A percentile compares a stretch with the other conserved stretches of the same genome.
These are phyloP conservation scores for Heterochromis multidens DNA, from an alignment of 2,113 vertebrate species.

Conservation along the genomic window DNA sequence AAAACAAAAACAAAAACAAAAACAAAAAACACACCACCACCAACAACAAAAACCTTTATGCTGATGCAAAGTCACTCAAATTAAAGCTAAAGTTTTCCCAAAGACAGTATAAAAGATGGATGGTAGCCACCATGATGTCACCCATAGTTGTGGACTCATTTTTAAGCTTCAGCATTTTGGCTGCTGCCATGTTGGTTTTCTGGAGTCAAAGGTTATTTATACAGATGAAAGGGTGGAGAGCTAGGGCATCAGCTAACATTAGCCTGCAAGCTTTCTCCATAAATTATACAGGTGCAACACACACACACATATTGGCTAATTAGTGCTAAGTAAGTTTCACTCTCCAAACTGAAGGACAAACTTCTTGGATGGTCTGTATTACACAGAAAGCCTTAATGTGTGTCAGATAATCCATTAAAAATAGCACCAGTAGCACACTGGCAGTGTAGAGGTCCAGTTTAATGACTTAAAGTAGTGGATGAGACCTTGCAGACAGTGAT, in stretches of 20 bases:
- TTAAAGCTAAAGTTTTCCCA: background rate
- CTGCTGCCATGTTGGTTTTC: background rate
- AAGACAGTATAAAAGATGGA: background rate
- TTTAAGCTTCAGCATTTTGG: background rate
- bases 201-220: background rate
- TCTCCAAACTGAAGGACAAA: background rate
- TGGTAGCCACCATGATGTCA: background rate
- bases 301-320: background rate
- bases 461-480: background rate
- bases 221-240: background rate
- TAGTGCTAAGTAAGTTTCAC: background rate
- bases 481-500: background rate
- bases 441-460: background rate
- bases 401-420: background rate
- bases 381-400: fast-evolving
- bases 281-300: background rate
- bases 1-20: background rate
- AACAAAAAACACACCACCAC: background rate
- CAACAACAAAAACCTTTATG: fast-evolving
- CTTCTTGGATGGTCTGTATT: background rate
- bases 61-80: background rate
- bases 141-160: no score
- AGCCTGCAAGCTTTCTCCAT: background rate
- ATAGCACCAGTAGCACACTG: background rate
- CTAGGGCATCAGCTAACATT: background rate